Conservation (phyloP, 2,113 vertebrate genomes). For the Xiphophorus couchianus region DNA sequence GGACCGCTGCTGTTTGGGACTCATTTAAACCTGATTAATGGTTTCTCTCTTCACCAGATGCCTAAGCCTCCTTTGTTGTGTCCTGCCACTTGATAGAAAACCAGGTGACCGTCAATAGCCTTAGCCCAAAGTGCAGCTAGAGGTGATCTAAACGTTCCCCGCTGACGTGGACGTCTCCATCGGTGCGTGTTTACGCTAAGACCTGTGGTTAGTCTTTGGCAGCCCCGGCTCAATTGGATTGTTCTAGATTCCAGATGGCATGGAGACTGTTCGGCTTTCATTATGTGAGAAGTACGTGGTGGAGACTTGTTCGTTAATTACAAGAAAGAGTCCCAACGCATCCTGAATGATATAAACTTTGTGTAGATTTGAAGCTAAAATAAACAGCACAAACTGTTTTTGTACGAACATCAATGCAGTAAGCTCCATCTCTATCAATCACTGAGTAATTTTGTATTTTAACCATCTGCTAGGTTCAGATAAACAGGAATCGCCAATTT, state of each 20-base stretch:
- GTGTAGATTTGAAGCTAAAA: background rate
- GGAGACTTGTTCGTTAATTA: background rate
- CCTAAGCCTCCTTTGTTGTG: background rate
- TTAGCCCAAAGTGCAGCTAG: background rate
- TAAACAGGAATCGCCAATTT: too few relatives aligned
- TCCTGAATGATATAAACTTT: background rate
- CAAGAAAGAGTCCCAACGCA: background rate
- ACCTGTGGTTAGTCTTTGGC: background rate
- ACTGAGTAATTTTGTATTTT: background rate
- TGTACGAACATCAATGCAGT: too few relatives aligned
- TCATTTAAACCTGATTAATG: background rate
- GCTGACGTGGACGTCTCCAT: background rate
- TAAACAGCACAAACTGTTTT: background rate
- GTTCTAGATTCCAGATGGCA: slow-evolving; percentile 38
- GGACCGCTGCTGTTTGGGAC: too few relatives aligned
- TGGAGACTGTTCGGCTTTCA: slow-evolving; percentile 11
- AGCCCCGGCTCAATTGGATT: slow-evolving; percentile 56
- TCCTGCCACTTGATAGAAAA: background rate
- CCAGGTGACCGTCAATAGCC: background rate
- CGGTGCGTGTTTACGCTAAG: background rate
- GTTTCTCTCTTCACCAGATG: background rate
- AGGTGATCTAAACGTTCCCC: background rate
- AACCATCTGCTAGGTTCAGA: background rate
- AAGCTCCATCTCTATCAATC: background rate
- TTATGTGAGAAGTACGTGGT: background rate